These are phyloP conservation scores for Calliphora vomitoria DNA, from an alignment of 2,888 invertebrate species.

Conservation along the genomic window DNA sequence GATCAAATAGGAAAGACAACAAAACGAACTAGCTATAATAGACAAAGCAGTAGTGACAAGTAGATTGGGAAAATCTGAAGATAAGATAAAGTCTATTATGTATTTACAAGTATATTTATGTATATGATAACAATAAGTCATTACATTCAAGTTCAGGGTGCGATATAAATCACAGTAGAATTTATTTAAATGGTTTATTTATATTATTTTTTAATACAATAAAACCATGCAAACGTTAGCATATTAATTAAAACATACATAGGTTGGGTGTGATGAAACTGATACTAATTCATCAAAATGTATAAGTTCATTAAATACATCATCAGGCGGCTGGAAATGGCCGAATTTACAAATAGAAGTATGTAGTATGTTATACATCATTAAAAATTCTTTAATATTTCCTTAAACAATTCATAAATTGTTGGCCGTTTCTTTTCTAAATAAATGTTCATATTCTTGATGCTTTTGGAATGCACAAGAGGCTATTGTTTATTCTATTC, in stretches of 20 bases:
- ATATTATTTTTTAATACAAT: no score
- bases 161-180: background rate
- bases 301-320: slow-evolving; percentile 11
- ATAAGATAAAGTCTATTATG: slow-evolving; percentile 34
- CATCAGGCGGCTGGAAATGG: background rate
- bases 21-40: background rate
- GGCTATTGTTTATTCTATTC: slow-evolving; percentile 65
- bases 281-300: background rate
- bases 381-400: slow-evolving; percentile 67
- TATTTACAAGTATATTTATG: background rate
- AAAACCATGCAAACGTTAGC: no score
- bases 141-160: slow-evolving; percentile 51
- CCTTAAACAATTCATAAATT: slow-evolving; percentile 66
- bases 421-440: background rate
- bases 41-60: slow-evolving; percentile 6
- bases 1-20: background rate
- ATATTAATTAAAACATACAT: no score
- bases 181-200: background rate
- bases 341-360: background rate
- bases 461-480: slow-evolving; percentile 15
- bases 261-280: background rate
- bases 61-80: slow-evolving; percentile 9
- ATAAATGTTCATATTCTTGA: slow-evolving; percentile 30
- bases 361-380: slow-evolving; percentile 31
- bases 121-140: background rate